phyloP scores from a whole-genome alignment of 2,797 vertebrate genomes.

The Coreius guichenoti region DNA sequence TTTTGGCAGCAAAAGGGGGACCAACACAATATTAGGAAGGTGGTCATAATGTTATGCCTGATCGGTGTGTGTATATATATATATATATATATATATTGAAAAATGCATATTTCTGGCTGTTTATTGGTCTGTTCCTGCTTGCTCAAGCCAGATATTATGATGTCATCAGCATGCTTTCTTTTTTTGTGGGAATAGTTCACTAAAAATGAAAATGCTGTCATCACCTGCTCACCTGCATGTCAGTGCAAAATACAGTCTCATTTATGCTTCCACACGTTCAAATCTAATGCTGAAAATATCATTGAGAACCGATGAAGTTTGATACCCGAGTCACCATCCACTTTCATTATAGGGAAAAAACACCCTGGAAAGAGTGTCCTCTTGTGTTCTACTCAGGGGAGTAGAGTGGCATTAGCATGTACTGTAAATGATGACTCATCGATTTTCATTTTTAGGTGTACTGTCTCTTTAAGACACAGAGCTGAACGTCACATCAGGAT shows the following conservation, averaged over 20 bases:
- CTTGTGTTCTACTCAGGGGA: background rate
- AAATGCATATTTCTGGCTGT: background rate
- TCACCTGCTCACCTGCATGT: background rate
- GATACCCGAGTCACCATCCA: background rate
- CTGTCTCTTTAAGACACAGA: constrained; percentile 19
- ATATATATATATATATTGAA: too few species aligned
- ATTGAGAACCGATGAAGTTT: background rate
- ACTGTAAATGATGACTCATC: background rate
- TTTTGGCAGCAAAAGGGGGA: too few species aligned
- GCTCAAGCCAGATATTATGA: background rate
- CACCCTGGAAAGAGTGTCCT: background rate
- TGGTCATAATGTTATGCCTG: too few species aligned
- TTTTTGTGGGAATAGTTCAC: background rate
- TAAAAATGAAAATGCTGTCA: background rate
- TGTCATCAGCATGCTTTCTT: background rate
- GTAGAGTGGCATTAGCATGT: background rate
- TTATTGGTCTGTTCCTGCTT: background rate
- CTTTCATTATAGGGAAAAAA: background rate
- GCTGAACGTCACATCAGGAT: background rate
- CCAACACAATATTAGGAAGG: too few species aligned
- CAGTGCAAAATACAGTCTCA: background rate
- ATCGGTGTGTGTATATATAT: too few species aligned
- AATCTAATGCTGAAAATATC: too few species aligned
- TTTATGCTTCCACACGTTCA: background rate
- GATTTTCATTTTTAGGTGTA: background rate